Base-by-base conservation (phyloP, 1,140 invertebrate genomes). In the Drosophila yakuba region DNA sequence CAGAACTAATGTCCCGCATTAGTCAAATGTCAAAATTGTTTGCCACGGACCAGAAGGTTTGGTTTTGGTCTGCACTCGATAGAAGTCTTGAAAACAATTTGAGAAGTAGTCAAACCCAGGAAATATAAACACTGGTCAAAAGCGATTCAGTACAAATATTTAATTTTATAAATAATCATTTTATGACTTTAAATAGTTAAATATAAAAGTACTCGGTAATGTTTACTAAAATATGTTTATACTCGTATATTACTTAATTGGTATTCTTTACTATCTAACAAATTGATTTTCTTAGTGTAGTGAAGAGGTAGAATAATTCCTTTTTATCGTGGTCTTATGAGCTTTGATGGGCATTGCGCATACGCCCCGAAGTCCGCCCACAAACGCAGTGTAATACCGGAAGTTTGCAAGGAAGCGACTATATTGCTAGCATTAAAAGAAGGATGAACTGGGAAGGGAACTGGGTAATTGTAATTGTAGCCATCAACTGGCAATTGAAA, bases 1-100 rank as follows among this genome's bases (percentile, higher is more conserved):
- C 80, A 76, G 84, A 86, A 86, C 83, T 86, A 86, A 86, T 86
- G 84, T 60, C 50, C 51, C 47, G 79, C 79, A 86, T 86, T 86
- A 83, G 83, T 88, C 84, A 86, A 86, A 88, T 88, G 79, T 86
- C 83, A 80, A 80, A 88, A 83, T 82, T 72, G 73, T 78, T 82
- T 78, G 82, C 54, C 48, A 60, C 32, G 62, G 43, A 44, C 54
- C 43, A 54, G 41, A 10, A 38, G 55, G 55, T 28, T 66, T 52
- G 38, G 20, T 35, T 44, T 44, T 51, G 61, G 35, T 28, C 14
- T 38, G 41, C 41, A 4, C 17, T 32, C 58, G 59, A 25, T 15
- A 28, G 52, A 20, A 48, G 69, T 61, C 68, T 74, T 38, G 50
- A 69, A 83, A 83, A 83, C 69, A 56, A 69, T 74, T 79, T 83